These are phyloP conservation scores for Lepidurus packardi DNA, from an alignment of 1,140 invertebrate species.

Conservation along the genomic window DNA sequence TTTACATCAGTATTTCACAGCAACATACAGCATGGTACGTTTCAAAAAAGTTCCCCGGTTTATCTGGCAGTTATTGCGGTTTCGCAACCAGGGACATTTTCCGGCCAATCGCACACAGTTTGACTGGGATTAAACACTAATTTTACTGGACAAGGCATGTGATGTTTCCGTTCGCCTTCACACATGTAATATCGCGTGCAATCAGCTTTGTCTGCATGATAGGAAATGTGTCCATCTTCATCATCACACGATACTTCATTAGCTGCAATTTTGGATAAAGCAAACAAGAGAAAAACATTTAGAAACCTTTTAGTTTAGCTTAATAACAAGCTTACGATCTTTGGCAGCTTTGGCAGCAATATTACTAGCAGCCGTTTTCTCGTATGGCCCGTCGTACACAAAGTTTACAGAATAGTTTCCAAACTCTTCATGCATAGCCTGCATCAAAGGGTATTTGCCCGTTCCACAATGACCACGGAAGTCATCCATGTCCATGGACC, in stretches of 20 bases:
- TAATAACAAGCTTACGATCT: constrained; percentile 63
- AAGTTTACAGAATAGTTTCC: constrained; percentile 73
- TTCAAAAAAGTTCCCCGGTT: neutral
- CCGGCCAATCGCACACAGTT: constrained; percentile 90
- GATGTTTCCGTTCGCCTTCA: constrained; percentile 76
- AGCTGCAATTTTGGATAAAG: constrained; percentile 51
- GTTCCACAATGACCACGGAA: constrained; percentile 80
- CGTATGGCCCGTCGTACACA: constrained; percentile 82
- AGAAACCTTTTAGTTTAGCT: neutral
- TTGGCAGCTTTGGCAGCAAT: constrained; percentile 68
- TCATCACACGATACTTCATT: constrained; percentile 76
- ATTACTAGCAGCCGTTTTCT: constrained; percentile 55
- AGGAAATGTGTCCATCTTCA: constrained; percentile 88
- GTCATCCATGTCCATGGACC: constrained; percentile 94
- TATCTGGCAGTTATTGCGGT: constrained; percentile 31
- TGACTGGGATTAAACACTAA: constrained; percentile 88
- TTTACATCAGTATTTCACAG: constrained; percentile 9
- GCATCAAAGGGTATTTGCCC: constrained; percentile 83
- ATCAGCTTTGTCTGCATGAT: constrained; percentile 81
- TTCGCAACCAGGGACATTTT: constrained; percentile 80
- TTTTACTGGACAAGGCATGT: constrained; percentile 94
- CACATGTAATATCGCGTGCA: constrained; percentile 94
- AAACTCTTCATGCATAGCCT: constrained; percentile 77
- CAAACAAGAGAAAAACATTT: constrained; percentile 28
- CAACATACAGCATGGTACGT: neutral